phyloP scores from a whole-genome alignment of 2,888 invertebrate genomes.

The Myopa tessellatipennis region DNA sequence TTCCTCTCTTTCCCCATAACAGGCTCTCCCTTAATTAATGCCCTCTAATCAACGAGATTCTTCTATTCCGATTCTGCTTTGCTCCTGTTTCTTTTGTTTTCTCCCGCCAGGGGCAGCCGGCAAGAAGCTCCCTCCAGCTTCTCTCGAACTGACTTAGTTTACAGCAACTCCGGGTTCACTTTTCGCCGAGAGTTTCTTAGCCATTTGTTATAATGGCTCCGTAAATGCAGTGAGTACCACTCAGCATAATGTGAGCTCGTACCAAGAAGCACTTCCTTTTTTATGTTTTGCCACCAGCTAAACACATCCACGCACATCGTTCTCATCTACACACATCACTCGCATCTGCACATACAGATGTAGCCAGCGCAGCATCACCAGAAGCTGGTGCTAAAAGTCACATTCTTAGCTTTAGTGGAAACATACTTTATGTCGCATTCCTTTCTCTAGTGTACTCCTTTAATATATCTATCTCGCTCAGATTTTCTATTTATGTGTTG shows the following conservation, averaged over 20 bases:
- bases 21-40: background rate
- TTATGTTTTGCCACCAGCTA: background rate
- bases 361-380: background rate
- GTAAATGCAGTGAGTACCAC: slow-evolving; percentile 28
- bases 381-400: slow-evolving; percentile 9
- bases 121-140: too few species aligned
- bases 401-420: slow-evolving; percentile 12
- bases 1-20: background rate
- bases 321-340: background rate
- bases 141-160: too few species aligned
- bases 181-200: background rate
- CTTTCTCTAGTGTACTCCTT: background rate
- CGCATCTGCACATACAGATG: background rate
- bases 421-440: slow-evolving; percentile 24
- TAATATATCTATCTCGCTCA: background rate
- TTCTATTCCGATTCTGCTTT: too few species aligned
- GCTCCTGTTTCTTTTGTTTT: background rate
- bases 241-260: slow-evolving; percentile 27
- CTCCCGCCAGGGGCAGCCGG: background rate
- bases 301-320: background rate
- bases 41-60: background rate
- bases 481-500: background rate
- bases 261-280: background rate
- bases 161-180: too few species aligned
- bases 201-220: slow-evolving; percentile 17